Base-by-base conservation (phyloP, 2,888 invertebrate genomes). In the Esperia sulphurella region DNA sequence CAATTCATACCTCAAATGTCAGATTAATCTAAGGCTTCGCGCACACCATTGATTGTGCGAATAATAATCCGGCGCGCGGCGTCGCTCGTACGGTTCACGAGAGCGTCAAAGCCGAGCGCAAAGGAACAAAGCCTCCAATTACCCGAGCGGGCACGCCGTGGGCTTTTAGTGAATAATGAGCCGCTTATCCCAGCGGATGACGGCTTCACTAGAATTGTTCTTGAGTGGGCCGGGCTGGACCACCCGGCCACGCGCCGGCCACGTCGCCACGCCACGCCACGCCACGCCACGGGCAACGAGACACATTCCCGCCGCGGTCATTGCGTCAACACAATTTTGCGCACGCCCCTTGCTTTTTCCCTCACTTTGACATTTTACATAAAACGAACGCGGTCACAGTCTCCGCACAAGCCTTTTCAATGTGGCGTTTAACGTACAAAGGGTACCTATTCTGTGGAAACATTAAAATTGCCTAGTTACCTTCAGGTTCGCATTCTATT, bases 121-220 rank as follows among this genome's bases (percentile, higher is more conserved):
- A 83, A 84, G 83, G 83, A 84, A 86, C 84, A 87, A 86, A 87
- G 85, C 83, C 81, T 82, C 80, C 85, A 86, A 88, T 88, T 88
- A 88, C 79, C 83, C 75, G 72, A 75, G 76, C 80, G 75, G 74
- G 84, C 85, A 83, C 79, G 87, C 86, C 78, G 83, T 86, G 83
- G 81, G 86, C 85, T 85, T 87, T 88, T 86, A 86, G 85, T 86
- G 84, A 86, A 85, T 88, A 87, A 89, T 87, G 86, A 86, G 84
- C 79, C 79, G 85, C 83, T 87, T 87, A 86, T 82, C 80, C 82
- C 75, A 63, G 68, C 65, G 75, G 75, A 79, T 81, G 84, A 82
- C 77, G 82, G 79, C 74, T 81, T 76, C 81, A 78, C 79, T 83
- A 71, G 77, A 79, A 86, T 75, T 79, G 83, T 81, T 78, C 73